Evolutionary conservation across 2,797 vertebrate genomes (phyloP), one percentile per base, ranked within the genome.

Genomic region (Danio kyathit): DNA sequence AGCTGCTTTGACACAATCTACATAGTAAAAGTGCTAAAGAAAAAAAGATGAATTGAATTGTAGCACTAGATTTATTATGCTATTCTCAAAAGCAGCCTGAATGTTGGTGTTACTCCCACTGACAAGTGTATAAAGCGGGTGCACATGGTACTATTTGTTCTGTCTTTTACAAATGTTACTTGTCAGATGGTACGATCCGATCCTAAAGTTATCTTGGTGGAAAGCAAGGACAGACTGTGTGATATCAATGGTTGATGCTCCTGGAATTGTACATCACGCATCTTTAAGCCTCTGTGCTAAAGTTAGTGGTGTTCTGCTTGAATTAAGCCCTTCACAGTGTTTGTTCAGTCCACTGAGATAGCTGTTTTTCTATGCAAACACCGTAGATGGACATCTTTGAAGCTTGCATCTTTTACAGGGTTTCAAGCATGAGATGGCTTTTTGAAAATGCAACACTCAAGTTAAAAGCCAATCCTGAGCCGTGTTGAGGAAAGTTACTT

Each of bases 61-160:
- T 64, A 46, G 70, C 21, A 67, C 8, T 61, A 67, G 59, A 66
- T 78, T 82, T 76, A 83, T 85, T 51, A 82, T 65, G 59, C 85
- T 85, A 81, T 75, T 79, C 75, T 73, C 75, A 76, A 56, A 44
- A 79, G 82, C 77, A 60, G 44, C 14, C 63, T 73, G 46, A 48
- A 74, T 10, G 54, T 78, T 80, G 73, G 49, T 65, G 19, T 64
- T 64, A 43, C 51, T 19, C 38, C 16, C 10, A 56, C 38, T 71
- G 69, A 71, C 69, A 56, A 38, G 69, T 16, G 51, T 19, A 51
- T 43, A 56, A 43, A 56, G 16, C 40, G 10, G 16, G 10, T 56
- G 38, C 38, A 56, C 16, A 56, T 51, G 6, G 2, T 4, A 40
- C 40, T 4, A 43, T 56, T 56, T 43, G 51, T 71, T 38, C 29